phyloP scores from a whole-genome alignment of 2,113 vertebrate species.

The Motacilla alba region DNA sequence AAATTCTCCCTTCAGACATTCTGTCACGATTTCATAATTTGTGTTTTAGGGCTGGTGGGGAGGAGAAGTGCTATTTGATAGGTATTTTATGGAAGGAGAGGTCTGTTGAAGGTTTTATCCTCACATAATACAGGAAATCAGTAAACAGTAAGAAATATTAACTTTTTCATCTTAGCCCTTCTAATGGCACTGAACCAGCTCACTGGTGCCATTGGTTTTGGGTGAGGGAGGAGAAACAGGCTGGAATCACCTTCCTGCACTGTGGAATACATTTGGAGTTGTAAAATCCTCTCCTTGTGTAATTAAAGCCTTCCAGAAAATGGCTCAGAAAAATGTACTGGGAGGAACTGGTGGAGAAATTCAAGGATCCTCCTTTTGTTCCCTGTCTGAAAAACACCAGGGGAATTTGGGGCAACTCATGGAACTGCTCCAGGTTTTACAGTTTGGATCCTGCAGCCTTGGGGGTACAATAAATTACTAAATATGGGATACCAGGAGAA shows the following conservation, averaged over 20 bases:
- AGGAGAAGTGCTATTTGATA: not conserved
- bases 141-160: not conserved
- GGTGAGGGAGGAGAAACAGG: not conserved
- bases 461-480: not conserved
- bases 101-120: not conserved
- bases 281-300: not conserved
- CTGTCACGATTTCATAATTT: not conserved
- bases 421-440: not conserved
- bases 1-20: not conserved
- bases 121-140: not conserved
- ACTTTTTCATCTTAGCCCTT: not conserved
- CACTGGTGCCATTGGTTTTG: not conserved
- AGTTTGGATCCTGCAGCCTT: not conserved
- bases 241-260: not conserved
- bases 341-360: not conserved
- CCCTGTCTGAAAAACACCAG: not conserved
- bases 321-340: not conserved
- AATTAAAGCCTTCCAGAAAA: not conserved
- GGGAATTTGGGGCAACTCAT: not conserved
- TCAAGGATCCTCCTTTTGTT: not conserved
- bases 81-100: not conserved
- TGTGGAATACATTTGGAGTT: not conserved
- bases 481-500: not conserved
- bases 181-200: not conserved
- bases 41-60: not conserved